These are phyloP conservation scores for Sinocyclocheilus anshuiensis DNA, from an alignment of 2,113 vertebrate species.

Conservation along the genomic window DNA sequence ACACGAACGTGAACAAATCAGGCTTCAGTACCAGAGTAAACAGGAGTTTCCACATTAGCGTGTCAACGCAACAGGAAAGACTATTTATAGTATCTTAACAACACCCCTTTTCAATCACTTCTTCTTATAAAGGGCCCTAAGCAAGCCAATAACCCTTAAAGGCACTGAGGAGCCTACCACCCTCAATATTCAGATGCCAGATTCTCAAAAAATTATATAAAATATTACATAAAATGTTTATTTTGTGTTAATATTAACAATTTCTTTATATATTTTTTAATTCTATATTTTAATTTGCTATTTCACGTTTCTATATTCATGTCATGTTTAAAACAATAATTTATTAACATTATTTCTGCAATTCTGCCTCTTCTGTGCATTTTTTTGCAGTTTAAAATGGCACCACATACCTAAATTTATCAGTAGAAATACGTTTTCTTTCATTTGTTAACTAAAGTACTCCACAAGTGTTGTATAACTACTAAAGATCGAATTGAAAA, in stretches of 20 bases:
- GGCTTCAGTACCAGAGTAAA: too few species aligned
- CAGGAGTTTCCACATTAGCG: too few species aligned
- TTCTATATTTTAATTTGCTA: background rate
- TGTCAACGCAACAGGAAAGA: too few species aligned
- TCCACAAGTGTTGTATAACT: slow-evolving; percentile 24
- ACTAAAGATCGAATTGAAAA: background rate
- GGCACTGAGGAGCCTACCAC: too few species aligned
- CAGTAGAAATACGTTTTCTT: background rate
- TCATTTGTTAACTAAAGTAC: background rate
- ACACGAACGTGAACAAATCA: too few species aligned
- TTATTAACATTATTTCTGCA: background rate
- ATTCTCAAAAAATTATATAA: too few species aligned
- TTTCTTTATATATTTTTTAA: background rate
- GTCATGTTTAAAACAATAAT: background rate
- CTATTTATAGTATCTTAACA: too few species aligned
- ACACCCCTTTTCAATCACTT: too few species aligned
- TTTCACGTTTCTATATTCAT: background rate
- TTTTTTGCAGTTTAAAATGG: background rate
- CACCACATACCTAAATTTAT: background rate
- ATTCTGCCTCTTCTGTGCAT: background rate
- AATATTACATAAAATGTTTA: background rate
- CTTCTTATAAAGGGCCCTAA: too few species aligned
- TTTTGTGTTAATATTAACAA: background rate
- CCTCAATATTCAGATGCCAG: background rate
- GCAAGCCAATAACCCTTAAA: too few species aligned